These are phyloP conservation scores for Parambassis ranga DNA, from an alignment of 2,797 vertebrate genomes.

Conservation along the genomic window DNA sequence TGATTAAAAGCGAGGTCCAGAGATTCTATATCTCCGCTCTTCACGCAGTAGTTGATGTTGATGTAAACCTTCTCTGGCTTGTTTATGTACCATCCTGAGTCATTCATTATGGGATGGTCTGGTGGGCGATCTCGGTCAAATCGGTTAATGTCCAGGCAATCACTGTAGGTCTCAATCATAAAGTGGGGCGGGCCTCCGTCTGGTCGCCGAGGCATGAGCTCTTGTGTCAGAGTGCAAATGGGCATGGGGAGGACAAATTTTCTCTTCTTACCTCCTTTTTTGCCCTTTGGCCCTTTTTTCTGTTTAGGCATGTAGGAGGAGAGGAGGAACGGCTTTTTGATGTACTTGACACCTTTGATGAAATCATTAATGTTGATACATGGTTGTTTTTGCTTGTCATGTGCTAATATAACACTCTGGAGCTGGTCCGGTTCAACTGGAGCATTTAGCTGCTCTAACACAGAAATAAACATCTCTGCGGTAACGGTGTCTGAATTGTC, in stretches of 20 bases:
- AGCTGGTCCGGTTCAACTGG: slow-evolving; percentile 69
- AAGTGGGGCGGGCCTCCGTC: slow-evolving; percentile 84
- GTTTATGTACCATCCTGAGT: slow-evolving; percentile 89
- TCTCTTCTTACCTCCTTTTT: slow-evolving; percentile 72
- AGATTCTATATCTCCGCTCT: slow-evolving; percentile 85
- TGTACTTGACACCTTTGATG: slow-evolving; percentile 86
- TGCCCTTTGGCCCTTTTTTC: slow-evolving; percentile 79
- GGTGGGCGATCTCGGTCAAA: slow-evolving; percentile 80
- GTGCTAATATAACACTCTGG: slow-evolving; percentile 68
- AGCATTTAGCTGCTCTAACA: slow-evolving; percentile 75
- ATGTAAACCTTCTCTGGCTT: slow-evolving; percentile 78
- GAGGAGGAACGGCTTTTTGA: slow-evolving; percentile 85
- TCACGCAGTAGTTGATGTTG: slow-evolving; percentile 86
- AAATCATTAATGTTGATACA: slow-evolving; percentile 83
- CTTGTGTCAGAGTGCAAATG: slow-evolving; percentile 81
- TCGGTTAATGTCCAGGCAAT: slow-evolving; percentile 66
- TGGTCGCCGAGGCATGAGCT: slow-evolving; percentile 42
- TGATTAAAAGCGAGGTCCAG: slow-evolving; percentile 86
- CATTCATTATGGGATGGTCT: slow-evolving; percentile 86
- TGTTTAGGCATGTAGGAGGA: slow-evolving; percentile 82
- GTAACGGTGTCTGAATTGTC: slow-evolving; percentile 49
- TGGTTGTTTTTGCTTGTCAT: slow-evolving; percentile 71
- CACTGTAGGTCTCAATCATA: slow-evolving; percentile 84
- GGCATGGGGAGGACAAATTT: slow-evolving; percentile 81
- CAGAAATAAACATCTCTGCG: slow-evolving; percentile 75